phyloP scores from a whole-genome alignment of 2,797 vertebrate genomes.

The Rousettus madagascariensis region DNA sequence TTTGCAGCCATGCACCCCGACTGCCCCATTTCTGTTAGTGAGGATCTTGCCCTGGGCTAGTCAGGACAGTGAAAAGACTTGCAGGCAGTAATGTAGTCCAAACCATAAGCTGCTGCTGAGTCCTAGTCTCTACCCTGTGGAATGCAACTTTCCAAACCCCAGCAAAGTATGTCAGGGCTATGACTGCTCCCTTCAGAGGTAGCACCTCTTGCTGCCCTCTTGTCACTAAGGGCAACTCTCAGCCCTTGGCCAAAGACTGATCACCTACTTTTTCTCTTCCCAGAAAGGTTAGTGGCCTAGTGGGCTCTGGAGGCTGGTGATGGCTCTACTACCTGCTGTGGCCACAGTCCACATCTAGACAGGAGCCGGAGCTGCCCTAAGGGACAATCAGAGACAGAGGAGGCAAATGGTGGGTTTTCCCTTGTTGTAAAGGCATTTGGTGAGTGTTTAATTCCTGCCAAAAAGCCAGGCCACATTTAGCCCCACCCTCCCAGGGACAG shows the following conservation, averaged over 20 bases:
- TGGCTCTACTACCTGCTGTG: conserved; percentile 38
- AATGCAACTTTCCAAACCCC: conserved; percentile 12
- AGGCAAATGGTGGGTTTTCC: conserved; percentile 43
- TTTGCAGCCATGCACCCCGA: not conserved
- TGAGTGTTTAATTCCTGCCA: conserved; percentile 62
- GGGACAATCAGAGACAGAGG: conserved; percentile 37
- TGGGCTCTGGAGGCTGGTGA: conserved; percentile 27
- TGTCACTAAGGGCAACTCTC: not conserved
- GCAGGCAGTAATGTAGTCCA: not conserved
- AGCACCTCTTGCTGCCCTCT: not conserved
- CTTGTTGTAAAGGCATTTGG: conserved; percentile 72
- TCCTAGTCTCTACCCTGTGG: not conserved
- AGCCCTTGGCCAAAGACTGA: not conserved
- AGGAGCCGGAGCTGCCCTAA: conserved; percentile 55
- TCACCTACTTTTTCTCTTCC: conserved; percentile 44
- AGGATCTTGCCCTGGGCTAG: not conserved
- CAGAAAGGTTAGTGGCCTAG: conserved; percentile 24
- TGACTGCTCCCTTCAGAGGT: not conserved
- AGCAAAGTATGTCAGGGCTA: not conserved
- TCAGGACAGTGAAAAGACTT: conserved; percentile 7
- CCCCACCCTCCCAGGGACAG: conserved; percentile 28
- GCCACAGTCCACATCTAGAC: conserved; percentile 48
- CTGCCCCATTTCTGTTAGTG: not conserved
- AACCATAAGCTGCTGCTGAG: not conserved
- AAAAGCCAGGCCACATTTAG: conserved; percentile 48